Evolutionary conservation across 2,113 vertebrate genomes (phyloP), one percentile per base, ranked within the genome.

Genomic region (Scomber colias): DNA sequence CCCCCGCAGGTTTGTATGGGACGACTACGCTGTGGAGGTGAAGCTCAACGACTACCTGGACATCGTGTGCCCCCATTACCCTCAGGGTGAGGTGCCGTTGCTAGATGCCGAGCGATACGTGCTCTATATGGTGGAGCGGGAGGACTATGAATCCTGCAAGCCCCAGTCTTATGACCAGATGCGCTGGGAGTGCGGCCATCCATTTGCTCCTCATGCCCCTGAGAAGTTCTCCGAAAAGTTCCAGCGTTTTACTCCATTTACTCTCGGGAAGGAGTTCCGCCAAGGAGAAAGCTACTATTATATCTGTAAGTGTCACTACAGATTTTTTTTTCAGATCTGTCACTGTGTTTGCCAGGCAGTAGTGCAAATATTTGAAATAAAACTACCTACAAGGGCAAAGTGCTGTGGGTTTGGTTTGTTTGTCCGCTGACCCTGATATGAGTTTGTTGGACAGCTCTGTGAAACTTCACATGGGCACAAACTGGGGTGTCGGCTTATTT

Each of bases 281-380:
- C 96, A 97, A 67, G 97, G 97, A 55, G 96, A 97, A 81, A 96
- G 95, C 87, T 99, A 99, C 92, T 99, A 99, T 91, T 99, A 99
- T 71, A 97, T 99, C 92, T 99, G 98, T 99, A 89, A 98, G 98
- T 97, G 60, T 76, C 71, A 21, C 51, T 19, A 9, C 50, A 27
- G 10, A 46, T 49, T 12, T 51, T 10, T 51, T 10, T 40, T 48
- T 31, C 59, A 51, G 13, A 50, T 54, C 10, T 31, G 15, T 59
- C 21, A 16, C 12, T n/a, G 1, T 17, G 55, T 74, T 71, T 63
- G 19, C 3, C 44, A 16, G 2, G 35, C 11, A 40, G 35, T 40
- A 40, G 35, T 40, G 35, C 9, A 40, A 40, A 40, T 40, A 40
- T 40, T 40, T 40, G 35, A 40, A 40, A 40, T 40, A 40, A 40